Base-by-base conservation (phyloP, 2,888 invertebrate genomes). In the Noctua janthe region DNA sequence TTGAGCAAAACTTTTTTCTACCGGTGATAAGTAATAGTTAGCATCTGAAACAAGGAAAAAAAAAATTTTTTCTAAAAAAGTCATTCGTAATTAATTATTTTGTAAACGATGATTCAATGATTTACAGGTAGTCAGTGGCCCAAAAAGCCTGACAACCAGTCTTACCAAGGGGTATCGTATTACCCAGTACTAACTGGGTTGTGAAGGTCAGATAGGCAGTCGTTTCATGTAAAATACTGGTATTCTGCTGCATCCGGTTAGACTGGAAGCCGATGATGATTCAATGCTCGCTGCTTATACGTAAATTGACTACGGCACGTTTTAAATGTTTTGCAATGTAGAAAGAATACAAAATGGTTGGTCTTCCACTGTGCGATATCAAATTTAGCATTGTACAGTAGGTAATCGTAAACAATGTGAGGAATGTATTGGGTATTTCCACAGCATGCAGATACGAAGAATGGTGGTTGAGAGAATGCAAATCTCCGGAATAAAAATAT, bases 1-100 rank as follows among this genome's bases (percentile, higher is more conserved):
- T 97, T 97, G 97, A 94, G 97, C 97, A 95, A 95, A 97, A 93
- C 92, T 97, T 94, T 96, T 95, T 94, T 97, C 97, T 92, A 95
- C 95, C 82, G 96, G 96, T 92, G 96, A 93, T 93, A 95, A 96
- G 91, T 95, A 97, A 92, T 96, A 95, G 87, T 95, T 95, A 90
- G 95, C 96, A 94, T 96, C 97, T 97, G 96, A 90, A 97, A 97
- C 92, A 91, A 94, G 83, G 86, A 82, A 87, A 84, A 20, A 70
- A 67, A 51, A 56, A 10, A 29, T 47, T 43, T 43, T 20, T 23
- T 1, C 54, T 20, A 3, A 4, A 43, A 56, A 29, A 7, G 6
- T 56, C 20, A 72, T 17, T n/a, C 29, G 29, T 62, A 3, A 43
- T 43, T 35, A 54, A 43, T 43, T 35, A 54, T 29, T 70, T 29